Percentiles rank a stretch among this genome's conserved stretches.
phyloP scores from a whole-genome alignment of 2,797 vertebrate genomes.

The Centroberyx gerrardi region DNA sequence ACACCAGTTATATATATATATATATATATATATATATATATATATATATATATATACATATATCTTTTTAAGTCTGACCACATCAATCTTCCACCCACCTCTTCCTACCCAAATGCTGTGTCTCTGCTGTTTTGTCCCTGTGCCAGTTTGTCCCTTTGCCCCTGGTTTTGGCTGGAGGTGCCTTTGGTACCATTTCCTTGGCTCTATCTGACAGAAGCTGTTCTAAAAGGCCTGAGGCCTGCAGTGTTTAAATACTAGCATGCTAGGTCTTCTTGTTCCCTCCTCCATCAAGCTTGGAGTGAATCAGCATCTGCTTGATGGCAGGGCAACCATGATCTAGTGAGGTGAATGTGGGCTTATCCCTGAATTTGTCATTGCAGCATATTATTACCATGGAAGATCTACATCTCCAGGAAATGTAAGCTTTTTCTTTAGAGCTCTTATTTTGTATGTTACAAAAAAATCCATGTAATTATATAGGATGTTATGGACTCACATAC shows the following conservation, averaged over 20 bases:
- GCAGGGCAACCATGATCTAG: neutral
- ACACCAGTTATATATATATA: too few species aligned
- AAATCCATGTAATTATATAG: neutral
- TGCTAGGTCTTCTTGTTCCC: neutral
- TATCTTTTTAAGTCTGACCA: too few species aligned
- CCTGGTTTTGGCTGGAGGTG: slow-evolving; percentile 1
- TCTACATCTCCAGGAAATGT: too few species aligned
- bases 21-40: too few species aligned
- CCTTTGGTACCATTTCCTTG: neutral
- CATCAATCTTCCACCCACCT: too few species aligned
- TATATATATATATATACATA: too few species aligned
- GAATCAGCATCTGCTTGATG: slow-evolving; percentile 1
- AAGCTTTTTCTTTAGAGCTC: too few species aligned
- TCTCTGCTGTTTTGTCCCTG: neutral
- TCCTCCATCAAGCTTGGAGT: neutral
- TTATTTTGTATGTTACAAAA: too few species aligned
- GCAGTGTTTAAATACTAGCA: slow-evolving; percentile 5
- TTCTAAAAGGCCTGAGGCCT: neutral
- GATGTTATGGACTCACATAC: neutral
- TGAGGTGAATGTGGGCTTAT: neutral
- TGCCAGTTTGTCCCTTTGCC: neutral
- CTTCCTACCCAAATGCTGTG: neutral
- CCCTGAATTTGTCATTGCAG: neutral
- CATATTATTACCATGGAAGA: too few species aligned
- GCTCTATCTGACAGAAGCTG: too few species aligned